Evolutionary conservation across 2,113 vertebrate species (phyloP).

Genomic region (Leuciscus idus): DNA sequence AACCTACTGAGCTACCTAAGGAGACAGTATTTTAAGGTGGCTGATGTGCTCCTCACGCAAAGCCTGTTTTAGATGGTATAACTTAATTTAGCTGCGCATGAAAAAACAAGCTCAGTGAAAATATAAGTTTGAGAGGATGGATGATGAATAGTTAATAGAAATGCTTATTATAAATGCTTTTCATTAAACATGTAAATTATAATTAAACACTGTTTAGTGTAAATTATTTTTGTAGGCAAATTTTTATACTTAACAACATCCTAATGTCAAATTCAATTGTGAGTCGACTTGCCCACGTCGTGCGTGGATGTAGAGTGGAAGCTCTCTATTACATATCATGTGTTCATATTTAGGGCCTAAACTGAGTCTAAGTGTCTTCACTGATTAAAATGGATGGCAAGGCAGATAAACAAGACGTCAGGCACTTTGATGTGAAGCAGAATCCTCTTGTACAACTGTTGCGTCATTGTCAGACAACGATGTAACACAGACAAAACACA

Average conservation of each 20-base stretch:
- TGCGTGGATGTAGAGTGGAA: not conserved
- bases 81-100: not conserved
- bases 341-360: not conserved
- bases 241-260: not conserved
- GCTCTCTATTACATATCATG: slow-evolving; percentile 2
- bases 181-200: not conserved
- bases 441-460: not conserved
- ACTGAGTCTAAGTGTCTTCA: not conserved
- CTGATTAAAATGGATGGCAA: slow-evolving; percentile 2
- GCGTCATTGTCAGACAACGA: not conserved
- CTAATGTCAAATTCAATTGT: not conserved
- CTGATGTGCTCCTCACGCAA: not conserved
- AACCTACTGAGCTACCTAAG: not conserved
- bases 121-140: not conserved
- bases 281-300: not conserved
- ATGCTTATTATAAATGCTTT: not conserved
- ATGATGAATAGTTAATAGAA: not conserved
- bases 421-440: not conserved
- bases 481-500: not conserved
- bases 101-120: not conserved
- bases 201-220: not conserved
- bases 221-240: not conserved
- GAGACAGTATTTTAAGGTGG: not conserved
- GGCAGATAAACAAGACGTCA: not conserved
- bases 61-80: not conserved